Conservation (phyloP, 2,797 vertebrate species). For the Schizothorax lantsangensis region DNA sequence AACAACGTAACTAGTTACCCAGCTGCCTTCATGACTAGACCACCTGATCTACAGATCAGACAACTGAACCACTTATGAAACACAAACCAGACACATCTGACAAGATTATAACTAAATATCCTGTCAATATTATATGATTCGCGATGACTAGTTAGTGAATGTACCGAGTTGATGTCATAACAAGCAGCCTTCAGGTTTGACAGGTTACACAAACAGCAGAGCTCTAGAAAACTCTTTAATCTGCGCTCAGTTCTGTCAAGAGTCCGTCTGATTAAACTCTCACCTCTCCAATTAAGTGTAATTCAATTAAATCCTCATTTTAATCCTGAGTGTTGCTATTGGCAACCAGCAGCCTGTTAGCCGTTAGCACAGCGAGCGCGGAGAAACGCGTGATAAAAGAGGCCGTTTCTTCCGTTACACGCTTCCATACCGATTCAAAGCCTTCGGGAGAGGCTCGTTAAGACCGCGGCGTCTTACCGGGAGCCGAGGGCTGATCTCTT, state of each 20-base stretch:
- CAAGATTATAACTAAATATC: background rate
- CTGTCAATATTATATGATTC: background rate
- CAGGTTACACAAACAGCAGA: background rate
- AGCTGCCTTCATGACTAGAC: background rate
- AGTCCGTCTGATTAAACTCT: background rate
- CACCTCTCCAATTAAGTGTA: background rate
- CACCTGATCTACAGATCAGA: background rate
- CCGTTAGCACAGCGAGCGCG: conserved; percentile 17
- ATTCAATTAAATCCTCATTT: conserved; percentile 11
- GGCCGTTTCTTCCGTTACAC: background rate
- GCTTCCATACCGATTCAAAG: background rate
- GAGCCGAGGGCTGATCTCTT: conserved; percentile 89
- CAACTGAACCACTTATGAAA: background rate
- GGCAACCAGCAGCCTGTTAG: conserved; percentile 39
- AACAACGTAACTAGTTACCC: background rate
- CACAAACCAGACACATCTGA: background rate
- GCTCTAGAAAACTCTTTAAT: background rate
- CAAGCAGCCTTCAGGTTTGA: background rate
- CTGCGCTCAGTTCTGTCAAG: too few species aligned
- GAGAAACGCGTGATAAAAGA: conserved; percentile 3
- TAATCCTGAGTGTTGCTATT: conserved; percentile 43
- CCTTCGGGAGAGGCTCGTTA: fast-evolving
- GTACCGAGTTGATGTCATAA: background rate
- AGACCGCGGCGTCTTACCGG: conserved; percentile 79
- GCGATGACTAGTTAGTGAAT: background rate